phyloP scores from a whole-genome alignment of 2,888 invertebrate genomes.

The Bimastos eiseni region DNA sequence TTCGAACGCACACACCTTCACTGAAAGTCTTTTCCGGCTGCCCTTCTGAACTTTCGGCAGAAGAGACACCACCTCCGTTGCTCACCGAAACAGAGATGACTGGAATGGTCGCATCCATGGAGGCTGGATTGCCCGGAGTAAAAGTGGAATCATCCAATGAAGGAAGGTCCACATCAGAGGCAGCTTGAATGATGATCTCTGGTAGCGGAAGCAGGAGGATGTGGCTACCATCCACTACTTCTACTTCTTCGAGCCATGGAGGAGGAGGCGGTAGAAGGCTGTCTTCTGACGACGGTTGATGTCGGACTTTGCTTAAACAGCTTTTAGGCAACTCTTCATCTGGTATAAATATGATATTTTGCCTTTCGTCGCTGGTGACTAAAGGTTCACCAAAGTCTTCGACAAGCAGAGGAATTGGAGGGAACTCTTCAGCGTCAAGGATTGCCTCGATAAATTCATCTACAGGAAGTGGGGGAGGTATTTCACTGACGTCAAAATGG shows the following conservation, averaged over 20 bases:
- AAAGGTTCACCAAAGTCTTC: constrained; percentile 1
- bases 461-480: constrained; percentile 1
- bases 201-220: neutral
- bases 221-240: neutral
- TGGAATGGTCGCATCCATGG: neutral
- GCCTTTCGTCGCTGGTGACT: neutral
- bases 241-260: neutral
- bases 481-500: neutral
- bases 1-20: neutral
- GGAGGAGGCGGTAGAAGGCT: constrained; percentile 14
- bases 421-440: neutral
- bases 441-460: neutral
- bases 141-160: neutral
- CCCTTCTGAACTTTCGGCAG: neutral
- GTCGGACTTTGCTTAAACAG: neutral
- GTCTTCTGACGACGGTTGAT: constrained; percentile 6
- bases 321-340: constrained; percentile 16
- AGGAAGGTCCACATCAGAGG: neutral
- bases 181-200: constrained; percentile 9
- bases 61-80: neutral
- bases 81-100: neutral
- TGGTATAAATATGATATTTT: neutral
- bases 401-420: neutral
- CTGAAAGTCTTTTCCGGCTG: neutral
- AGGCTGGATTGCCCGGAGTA: neutral